Base-by-base conservation (phyloP, 2,888 invertebrate genomes). In the Pantelozetes paolii region DNA sequence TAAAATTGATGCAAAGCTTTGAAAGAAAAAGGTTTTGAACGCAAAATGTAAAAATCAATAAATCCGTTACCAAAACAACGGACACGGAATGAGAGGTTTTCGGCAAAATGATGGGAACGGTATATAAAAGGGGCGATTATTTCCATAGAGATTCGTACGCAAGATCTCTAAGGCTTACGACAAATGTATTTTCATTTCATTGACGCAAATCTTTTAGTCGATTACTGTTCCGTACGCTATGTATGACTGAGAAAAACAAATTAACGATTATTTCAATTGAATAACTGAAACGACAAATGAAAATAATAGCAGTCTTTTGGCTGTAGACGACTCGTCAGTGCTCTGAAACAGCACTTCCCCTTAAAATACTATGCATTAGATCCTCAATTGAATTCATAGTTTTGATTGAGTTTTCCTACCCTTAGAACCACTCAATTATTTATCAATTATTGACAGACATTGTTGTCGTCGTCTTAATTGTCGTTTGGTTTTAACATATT, bases 121-220 rank as follows among this genome's bases (percentile, higher is more conserved):
- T n/a, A n/a, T n/a, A n/a, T n/a, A n/a, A n/a, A n/a, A n/a, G n/a
- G 23, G 20, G 3, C 18, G 69, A 45, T 69, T 69, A 69, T 69
- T 45, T 45, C 69, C 69, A 69, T 69, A 69, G 69, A 45, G 69
- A 69, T 45, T 45, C 26, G 45, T 69, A 69, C 45, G 69, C 69
- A 45, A 45, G 26, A 23, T 45, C 69, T 69, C 69, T 45, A 26
- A 5, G 69, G 42, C 26, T 11, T 45, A 28, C 11, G 6, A 64
- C 15, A n/a, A 64, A 64, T 36, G n/a, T 20, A 20, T 9, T 23
- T 36, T n/a, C n/a, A n/a, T n/a, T 64, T 64, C 62, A 64, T 64
- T 64, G 62, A 64, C 62, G 62, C 36, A 64, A 64, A 64, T 36
- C 62, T 64, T 64, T 64, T 36, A 64, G 62, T 64, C 36, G 36